Evolutionary conservation across 2,113 vertebrate species (phyloP), one percentile per base, ranked within the genome.

Genomic region (Pseudorhombus dupliciocellatus): DNA sequence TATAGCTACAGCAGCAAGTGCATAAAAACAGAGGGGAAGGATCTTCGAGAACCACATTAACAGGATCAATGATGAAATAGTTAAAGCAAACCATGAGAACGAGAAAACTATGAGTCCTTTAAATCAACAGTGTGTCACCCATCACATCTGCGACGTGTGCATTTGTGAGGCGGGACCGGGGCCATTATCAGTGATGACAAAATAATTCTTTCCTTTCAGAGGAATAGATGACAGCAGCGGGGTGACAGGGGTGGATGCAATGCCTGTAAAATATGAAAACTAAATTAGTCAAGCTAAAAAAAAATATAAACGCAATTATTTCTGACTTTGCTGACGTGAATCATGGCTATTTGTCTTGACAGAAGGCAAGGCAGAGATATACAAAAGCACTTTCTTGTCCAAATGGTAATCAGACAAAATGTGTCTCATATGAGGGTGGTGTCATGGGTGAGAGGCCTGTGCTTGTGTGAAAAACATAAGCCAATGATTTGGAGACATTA

Each of bases 201-300:
- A 98, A 74, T 94, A 93, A 89, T 98, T 99, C 80, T 92, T 96
- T 81, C 94, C 94, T 90, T 94, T 97, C 5, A 89, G 92, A 30
- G 95, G 91, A 88, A 99, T 96, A 50, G 95, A 96, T 5, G 96
- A 96, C 44, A 99, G 93, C 52, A 99, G 90, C 21, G 94, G 93
- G 64, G 96, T 96, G 66, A 97, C 91, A 1, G 96, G 96, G 11
- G 93, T 93, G 63, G 96, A 95, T 70, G 94, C 93, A 82, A 98
- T 91, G 73, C 96, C 97, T 99, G 79, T 52, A 57, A 77, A 84
- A 74, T 60, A 58, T 1, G 72, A 57, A 20, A 61, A 74, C 55
- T 1, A 12, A 48, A 53, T 28, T 16, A 28, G 40, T 28, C 5
- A 37, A 24, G 2, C 9, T 7, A 25, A 37, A 48, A 34, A 48